Evolutionary conservation across 2,888 invertebrate genomes (phyloP), one percentile per base, ranked within the genome.

Genomic region (Agrochola macilenta): DNA sequence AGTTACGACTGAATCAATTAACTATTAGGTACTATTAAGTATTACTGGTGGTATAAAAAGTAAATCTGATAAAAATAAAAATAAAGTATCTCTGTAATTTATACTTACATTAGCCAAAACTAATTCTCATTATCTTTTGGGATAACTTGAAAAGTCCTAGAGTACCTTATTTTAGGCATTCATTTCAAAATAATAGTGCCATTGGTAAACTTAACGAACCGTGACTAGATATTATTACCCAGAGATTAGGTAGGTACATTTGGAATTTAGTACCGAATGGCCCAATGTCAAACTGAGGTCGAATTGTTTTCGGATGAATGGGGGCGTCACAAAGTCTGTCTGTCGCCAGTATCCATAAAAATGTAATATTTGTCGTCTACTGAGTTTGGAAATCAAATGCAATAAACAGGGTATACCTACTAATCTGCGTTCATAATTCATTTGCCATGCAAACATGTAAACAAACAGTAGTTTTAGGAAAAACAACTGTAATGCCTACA

Each of bases 271-370:
- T 61, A 35, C 30, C 11, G 20, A 17, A 43, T 46, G 8, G 9
- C 5, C 23, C 5, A 69, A 79, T 26, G 17, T 17, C 43, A 61
- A 54, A 80, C 54, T 12, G 52, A 71, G 71, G 77, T 77, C 71
- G 4, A 35, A 23, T 23, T 26, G 79, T 61, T 77, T 69, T 79
- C 26, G 30, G 58, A 26, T 79, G 0, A 7, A 43, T 12, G 5
- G 0, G 0, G 52, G 60, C 71, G 52, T 9, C 71, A 3, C 20
- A 9, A 52, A 2, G 43, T 70, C 52, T 79, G 20, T n/a, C 57
- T n/a, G 7, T 49, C 26, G 39, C 5, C 35, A 1, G 12, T 12
- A 14, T 23, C n/a, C 20, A 58, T 57, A 43, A 46, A 49, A 46
- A 64, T 9, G 54, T 9, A 26, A 70, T 23, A 20, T 60, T 26